phyloP scores from a whole-genome alignment of 35 echinoderm and acorn worm species.

The Ophioderma brevispina region DNA sequence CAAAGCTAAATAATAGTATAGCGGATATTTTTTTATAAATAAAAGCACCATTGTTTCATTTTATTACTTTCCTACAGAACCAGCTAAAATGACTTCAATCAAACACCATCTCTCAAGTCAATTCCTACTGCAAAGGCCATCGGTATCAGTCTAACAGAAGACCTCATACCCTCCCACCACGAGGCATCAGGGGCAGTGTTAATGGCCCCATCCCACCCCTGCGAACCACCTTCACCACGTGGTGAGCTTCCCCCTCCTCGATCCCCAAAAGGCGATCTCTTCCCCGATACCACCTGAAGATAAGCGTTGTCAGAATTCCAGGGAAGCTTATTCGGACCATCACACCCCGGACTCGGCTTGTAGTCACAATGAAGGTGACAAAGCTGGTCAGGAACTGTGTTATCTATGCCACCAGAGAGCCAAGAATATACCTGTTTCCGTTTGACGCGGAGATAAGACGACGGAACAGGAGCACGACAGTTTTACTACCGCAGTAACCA shows the following conservation, averaged over 20 bases:
- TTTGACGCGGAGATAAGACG: slow-evolving; percentile 86
- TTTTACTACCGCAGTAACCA: slow-evolving; percentile 86
- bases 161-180: slow-evolving; percentile 55
- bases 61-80: neutral
- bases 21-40: too few species aligned
- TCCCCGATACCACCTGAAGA: slow-evolving; percentile 48
- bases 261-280: too few species aligned
- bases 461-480: slow-evolving; percentile 96
- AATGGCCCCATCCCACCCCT: slow-evolving; percentile 81
- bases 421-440: slow-evolving; percentile 85
- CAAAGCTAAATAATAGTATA: too few species aligned
- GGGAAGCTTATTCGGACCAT: neutral
- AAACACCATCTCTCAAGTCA: slow-evolving; percentile 47
- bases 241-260: slow-evolving; percentile 41
- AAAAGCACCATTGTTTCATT: too few species aligned
- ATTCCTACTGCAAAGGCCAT: slow-evolving; percentile 71
- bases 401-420: slow-evolving; percentile 96
- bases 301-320: slow-evolving; percentile 17
- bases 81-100: neutral
- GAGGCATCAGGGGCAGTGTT: slow-evolving; percentile 56
- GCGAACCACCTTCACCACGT: slow-evolving; percentile 64
- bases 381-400: slow-evolving; percentile 88
- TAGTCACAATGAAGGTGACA: slow-evolving; percentile 44
- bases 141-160: slow-evolving; percentile 75
- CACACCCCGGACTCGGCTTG: slow-evolving; percentile 37